Conservation (phyloP, 2,797 vertebrate genomes). For the Enteromius trimaculatus region DNA sequence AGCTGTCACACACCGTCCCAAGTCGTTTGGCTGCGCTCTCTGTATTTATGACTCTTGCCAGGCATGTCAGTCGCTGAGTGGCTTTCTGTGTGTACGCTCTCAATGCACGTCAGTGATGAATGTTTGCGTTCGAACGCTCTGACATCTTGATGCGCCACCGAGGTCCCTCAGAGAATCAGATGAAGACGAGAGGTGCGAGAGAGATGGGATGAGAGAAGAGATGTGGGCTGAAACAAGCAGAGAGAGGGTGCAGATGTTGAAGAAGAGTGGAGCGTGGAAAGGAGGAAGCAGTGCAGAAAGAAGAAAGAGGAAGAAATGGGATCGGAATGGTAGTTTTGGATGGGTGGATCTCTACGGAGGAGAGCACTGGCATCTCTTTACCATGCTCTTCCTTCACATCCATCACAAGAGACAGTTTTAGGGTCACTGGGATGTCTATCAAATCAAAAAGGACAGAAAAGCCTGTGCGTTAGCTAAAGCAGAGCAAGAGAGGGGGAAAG, state of each 20-base stretch:
- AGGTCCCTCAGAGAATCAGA: slow-evolving; percentile 47
- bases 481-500: slow-evolving; percentile 8
- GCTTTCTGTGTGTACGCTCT: slow-evolving; percentile 47
- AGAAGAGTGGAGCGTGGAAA: slow-evolving; percentile 47
- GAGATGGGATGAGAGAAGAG: slow-evolving; percentile 11
- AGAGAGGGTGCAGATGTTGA: slow-evolving; percentile 36
- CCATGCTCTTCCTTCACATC: slow-evolving; percentile 25
- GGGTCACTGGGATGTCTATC: slow-evolving; percentile 50
- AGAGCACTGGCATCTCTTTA: slow-evolving; percentile 36
- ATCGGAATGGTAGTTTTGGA: slow-evolving; percentile 35
- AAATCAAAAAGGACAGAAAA: slow-evolving; percentile 23
- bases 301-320: slow-evolving; percentile 28
- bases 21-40: background rate
- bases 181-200: slow-evolving; percentile 26
- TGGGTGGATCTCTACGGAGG: slow-evolving; percentile 37
- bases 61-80: slow-evolving; percentile 44
- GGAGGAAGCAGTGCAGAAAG: slow-evolving; percentile 44
- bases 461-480: slow-evolving; percentile 21
- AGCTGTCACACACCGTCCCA: slow-evolving; percentile 20
- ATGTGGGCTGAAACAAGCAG: slow-evolving; percentile 24
- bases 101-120: slow-evolving; percentile 44
- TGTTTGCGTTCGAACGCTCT: slow-evolving; percentile 47
- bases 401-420: slow-evolving; percentile 44
- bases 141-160: slow-evolving; percentile 46
- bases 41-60: slow-evolving; percentile 48